phyloP scores from a whole-genome alignment of 2,888 invertebrate species.

The Acrobasis repandana region DNA sequence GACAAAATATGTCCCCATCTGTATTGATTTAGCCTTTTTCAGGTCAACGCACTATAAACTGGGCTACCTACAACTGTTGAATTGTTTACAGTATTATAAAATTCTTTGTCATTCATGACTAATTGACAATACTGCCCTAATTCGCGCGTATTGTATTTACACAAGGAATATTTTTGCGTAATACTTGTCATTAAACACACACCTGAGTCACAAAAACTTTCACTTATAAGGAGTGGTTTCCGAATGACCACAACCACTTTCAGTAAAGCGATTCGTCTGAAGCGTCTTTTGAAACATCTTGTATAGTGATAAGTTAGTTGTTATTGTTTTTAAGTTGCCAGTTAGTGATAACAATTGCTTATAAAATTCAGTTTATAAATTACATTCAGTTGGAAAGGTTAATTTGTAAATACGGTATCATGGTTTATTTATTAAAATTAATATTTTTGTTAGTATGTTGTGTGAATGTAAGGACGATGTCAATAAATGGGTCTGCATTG shows the following conservation, averaged over 20 bases:
- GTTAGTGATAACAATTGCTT: constrained; percentile 9
- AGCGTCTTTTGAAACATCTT: constrained; percentile 42
- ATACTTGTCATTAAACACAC: constrained; percentile 34
- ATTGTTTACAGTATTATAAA: constrained; percentile 25
- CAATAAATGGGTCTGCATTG: constrained; percentile 57
- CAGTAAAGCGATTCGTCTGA: constrained; percentile 31
- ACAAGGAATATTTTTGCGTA: constrained; percentile 45
- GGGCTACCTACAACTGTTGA: constrained; percentile 33
- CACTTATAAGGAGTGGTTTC: constrained; percentile 52
- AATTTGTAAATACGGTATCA: not conserved
- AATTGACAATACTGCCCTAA: constrained; percentile 20
- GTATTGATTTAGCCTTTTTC: constrained; percentile 29
- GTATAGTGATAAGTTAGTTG: constrained; percentile 36
- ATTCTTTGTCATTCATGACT: constrained; percentile 22
- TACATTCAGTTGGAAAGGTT: not conserved
- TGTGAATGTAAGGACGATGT: constrained; percentile 49
- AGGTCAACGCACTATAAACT: constrained; percentile 36
- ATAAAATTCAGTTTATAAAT: constrained; percentile 11
- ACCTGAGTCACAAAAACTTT: constrained; percentile 60
- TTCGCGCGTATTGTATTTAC: constrained; percentile 24
- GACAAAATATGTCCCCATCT: constrained; percentile 21
- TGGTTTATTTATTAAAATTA: not conserved
- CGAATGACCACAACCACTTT: constrained; percentile 32
- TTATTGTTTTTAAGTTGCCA: constrained; percentile 21
- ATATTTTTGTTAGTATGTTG: constrained; percentile 25